Conservation (phyloP, 2,113 vertebrate genomes). For the Nerophis lumbriciformis region DNA sequence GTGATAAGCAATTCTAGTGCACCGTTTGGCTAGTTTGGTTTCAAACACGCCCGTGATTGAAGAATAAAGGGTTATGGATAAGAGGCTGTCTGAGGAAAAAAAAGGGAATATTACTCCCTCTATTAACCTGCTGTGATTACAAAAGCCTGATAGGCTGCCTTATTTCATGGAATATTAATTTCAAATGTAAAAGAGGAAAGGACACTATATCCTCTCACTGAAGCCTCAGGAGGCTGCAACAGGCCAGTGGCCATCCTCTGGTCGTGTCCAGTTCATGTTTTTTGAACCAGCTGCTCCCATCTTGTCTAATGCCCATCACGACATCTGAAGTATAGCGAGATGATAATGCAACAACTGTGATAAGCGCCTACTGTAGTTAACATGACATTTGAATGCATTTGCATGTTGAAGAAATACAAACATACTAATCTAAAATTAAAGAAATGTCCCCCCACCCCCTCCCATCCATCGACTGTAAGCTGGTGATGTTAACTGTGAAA, state of each 20-base stretch:
- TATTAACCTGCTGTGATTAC: slow-evolving; percentile 98
- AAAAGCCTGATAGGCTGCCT: slow-evolving; percentile 80
- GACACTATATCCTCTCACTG: slow-evolving; percentile 29
- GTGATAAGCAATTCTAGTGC: slow-evolving; percentile 60
- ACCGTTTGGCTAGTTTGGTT: slow-evolving; percentile 80
- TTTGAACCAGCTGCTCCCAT: not conserved
- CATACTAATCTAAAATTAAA: not conserved
- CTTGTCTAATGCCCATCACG: not conserved
- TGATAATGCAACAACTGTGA: not conserved
- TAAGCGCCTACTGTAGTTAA: not conserved
- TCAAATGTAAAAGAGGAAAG: slow-evolving; percentile 86
- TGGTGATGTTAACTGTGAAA: slow-evolving; percentile 20
- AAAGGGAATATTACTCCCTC: slow-evolving; percentile 90
- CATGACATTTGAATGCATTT: not conserved
- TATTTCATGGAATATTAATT: slow-evolving; percentile 99
- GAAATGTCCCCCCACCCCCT: not conserved
- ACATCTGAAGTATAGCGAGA: not conserved
- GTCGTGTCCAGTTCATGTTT: not conserved
- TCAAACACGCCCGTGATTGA: slow-evolving; percentile 77
- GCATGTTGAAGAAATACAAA: not conserved
- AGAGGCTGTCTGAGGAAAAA: slow-evolving; percentile 43
- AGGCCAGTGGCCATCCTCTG: not conserved
- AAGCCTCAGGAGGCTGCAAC: slow-evolving; percentile 18
- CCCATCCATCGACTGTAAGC: slow-evolving; percentile 18
- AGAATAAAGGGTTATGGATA: slow-evolving; percentile 31